Evolutionary conservation across 2,888 invertebrate genomes (phyloP).

Genomic region (Nemurella pictetii): DNA sequence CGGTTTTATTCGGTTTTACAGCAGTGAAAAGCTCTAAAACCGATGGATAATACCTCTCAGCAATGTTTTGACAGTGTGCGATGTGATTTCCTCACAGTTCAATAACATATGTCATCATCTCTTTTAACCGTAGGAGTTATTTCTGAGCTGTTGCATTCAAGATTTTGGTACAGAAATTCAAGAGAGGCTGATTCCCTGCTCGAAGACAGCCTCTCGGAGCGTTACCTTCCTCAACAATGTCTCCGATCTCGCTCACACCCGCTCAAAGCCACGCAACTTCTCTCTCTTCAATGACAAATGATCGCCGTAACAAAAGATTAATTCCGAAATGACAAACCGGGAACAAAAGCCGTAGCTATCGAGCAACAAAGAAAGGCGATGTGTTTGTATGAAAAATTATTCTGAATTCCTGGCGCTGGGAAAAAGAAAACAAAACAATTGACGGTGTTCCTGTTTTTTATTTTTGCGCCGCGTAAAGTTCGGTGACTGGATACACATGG

Average conservation of each 20-base stretch:
- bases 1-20: too few relatives aligned
- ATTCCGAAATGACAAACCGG: background rate
- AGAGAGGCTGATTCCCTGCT: background rate
- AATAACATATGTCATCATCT: too few relatives aligned
- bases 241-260: background rate
- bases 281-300: background rate
- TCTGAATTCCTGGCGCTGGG: background rate
- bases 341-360: background rate
- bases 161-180: too few relatives aligned
- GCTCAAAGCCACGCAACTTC: background rate
- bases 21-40: too few relatives aligned
- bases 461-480: background rate
- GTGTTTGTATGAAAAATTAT: background rate
- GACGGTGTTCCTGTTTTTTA: background rate
- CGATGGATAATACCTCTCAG: too few relatives aligned
- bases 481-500: background rate
- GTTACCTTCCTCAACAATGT: background rate
- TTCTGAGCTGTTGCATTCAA: too few relatives aligned
- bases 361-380: background rate
- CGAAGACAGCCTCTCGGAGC: too few relatives aligned
- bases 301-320: background rate
- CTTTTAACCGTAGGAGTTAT: too few relatives aligned
- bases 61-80: too few relatives aligned
- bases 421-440: background rate
- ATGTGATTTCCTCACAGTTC: too few relatives aligned